Evolutionary conservation across 2,113 vertebrate species (phyloP), one percentile per base, ranked within the genome.

Genomic region (Axis porcinus): DNA sequence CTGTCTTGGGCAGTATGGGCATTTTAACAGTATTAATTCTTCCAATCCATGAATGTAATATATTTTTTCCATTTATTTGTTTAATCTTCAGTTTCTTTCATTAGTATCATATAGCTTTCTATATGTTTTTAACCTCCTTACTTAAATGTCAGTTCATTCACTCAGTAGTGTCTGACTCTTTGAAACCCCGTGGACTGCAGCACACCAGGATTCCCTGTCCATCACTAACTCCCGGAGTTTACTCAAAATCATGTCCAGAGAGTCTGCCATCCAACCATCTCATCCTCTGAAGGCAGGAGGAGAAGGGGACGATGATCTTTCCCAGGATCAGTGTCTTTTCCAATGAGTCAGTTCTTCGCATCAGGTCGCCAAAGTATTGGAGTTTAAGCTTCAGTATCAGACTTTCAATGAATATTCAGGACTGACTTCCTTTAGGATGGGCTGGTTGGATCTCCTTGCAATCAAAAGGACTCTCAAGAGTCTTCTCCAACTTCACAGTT

Each of bases 161-260:
- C 5, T 70, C n/a, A 70, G n/a, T 40, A 5, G 0, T 40, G n/a
- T 70, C n/a, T 0, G 10, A 40, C n/a, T 70, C 67, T n/a, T n/a
- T 21, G 64, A 2, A 70, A 19, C 7, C 16, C 33, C n/a, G 19
- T 36, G 64, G 64, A 36, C 64, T 67, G 33, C 8, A 67, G 64
- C 33, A 67, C 17, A 19, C 17, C 64, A 67, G 64, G 64, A n/a
- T 36, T 67, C n/a, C 64, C 64, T 67, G 33, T 67, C 33, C 33
- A n/a, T 67, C 62, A 67, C 33, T n/a, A 67, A 36, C 33, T 36
- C 7, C 33, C 2, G 0, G 64, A 67, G 33, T 67, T 67, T 21
- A 36, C 33, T 67, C 64, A 67, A 67, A 67, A 67, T 67, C 64
- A 67, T 36, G 4, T 36, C 33, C 33, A 36, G 19, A 67, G 64